Base-by-base conservation (phyloP, 2,888 invertebrate genomes). In the Harmothoe impar region DNA sequence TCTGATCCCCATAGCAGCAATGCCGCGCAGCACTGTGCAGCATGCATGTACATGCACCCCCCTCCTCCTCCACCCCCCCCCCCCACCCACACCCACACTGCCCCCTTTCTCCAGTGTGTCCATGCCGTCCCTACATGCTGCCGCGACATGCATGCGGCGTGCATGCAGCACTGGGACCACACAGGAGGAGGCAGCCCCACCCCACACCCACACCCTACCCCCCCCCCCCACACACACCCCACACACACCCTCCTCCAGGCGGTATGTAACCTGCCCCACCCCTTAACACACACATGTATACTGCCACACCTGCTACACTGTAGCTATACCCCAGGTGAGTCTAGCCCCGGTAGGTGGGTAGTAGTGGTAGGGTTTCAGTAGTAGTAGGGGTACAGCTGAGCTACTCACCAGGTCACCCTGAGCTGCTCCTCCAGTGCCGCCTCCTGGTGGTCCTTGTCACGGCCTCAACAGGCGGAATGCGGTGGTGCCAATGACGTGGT, bases 381-480 rank as follows among this genome's bases (percentile, higher is more conserved):
- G 62, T 62, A 12, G 62, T 62, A 62, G 20, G 15, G 15, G 62
- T 62, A 62, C 20, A 62, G 1, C 62, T n/a, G 62, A n/a, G 23
- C 62, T 20, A 62, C 62, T 62, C 62, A 62, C 62, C 62, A 7
- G 62, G 62, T 62, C 20, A 15, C 54, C 20, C 20, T 62, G 62
- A 20, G 62, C 62, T 3, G 23, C n/a, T n/a, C 62, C 23, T 12
- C 1, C 62, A 62, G n/a, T 5, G 62, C 12, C 62, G 3, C 7
- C 62, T 62, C 7, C n/a, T 5, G 62, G 62, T 20, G 62, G 62
- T 62, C n/a, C 62, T 62, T 62, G 62, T 62, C 62, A 20, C 23
- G n/a, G 62, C n/a, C 25, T 29, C 72, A 72, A 72, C 72, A 72
- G 72, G 72, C 72, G 72, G 72, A 72, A 72, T 25, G 72, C 25